Conservation (phyloP, 2,797 vertebrate species). For the Sebastes glaucus region DNA sequence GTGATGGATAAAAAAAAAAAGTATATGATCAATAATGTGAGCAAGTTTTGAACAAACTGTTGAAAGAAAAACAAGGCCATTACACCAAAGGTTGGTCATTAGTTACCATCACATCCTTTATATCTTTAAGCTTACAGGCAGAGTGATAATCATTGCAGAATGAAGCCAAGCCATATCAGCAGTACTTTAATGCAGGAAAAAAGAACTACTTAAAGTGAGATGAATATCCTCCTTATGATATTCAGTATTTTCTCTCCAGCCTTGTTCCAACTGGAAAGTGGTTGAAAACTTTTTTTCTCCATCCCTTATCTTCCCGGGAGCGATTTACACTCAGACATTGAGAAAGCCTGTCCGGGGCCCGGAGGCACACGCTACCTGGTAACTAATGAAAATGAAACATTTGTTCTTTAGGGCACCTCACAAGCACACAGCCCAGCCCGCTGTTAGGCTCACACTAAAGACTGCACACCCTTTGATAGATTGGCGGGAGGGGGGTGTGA, state of each 20-base stretch:
- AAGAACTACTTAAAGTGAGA: conserved; percentile 43
- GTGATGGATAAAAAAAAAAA: neutral
- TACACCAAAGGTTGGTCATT: conserved; percentile 7
- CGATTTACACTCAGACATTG: conserved; percentile 52
- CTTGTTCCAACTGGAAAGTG: conserved; percentile 59
- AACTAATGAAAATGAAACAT: conserved; percentile 85
- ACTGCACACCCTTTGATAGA: conserved; percentile 79
- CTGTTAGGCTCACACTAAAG: conserved; percentile 67
- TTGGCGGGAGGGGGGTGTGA: conserved; percentile 60
- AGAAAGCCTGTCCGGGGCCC: conserved; percentile 47
- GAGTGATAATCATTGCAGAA: conserved; percentile 1
- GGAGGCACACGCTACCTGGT: conserved; percentile 62
- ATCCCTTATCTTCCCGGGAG: conserved; percentile 51
- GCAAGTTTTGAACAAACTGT: neutral
- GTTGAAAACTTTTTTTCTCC: conserved; percentile 58
- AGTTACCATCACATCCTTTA: neutral
- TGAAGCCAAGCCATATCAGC: conserved; percentile 2
- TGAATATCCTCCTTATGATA: conserved; percentile 37
- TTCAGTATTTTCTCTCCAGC: conserved; percentile 26
- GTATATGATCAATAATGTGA: neutral
- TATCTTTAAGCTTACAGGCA: neutral
- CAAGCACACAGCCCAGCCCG: conserved; percentile 55
- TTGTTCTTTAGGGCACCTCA: conserved; percentile 78
- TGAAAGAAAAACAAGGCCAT: conserved; percentile 1
- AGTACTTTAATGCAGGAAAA: neutral